Base-by-base conservation (phyloP, 2,797 vertebrate genomes). In the Pipistrellus pygmaeus region DNA sequence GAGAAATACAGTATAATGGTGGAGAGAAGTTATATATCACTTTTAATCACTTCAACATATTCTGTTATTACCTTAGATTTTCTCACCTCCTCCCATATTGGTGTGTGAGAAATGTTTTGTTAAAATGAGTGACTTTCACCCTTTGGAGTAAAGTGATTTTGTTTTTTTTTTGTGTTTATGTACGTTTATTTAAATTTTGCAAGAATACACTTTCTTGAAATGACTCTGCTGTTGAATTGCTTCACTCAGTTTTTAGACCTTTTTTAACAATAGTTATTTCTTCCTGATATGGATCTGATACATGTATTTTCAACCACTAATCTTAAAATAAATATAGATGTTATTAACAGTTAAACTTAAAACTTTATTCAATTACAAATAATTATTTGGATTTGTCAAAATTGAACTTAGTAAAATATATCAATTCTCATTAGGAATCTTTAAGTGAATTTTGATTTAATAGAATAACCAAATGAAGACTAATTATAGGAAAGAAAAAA, bases 401-500 rank as follows among this genome's bases (percentile, higher is more conserved):
- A 82, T 38, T 64, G 51, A 91, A 25, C 25, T 96, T 88, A 90
- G 41, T 77, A 71, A 57, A 69, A 84, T n/a, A 78, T 88, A 95
- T 87, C 14, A 96, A 90, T 96, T 86, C 9, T 85, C 66, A 73
- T 97, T 85, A 94, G 92, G 38, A 87, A 97, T 60, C 60, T 97
- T 95, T 62, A 97, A 95, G 75, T 96, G 75, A 96, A 95, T 97
- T 97, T 97, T 97, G 71, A 97, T 95, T 97, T 98, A 92, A 72
- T 38, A 94, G 46, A 97, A 96, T 72, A 96, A 96, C 44, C 78
- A 97, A 97, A 96, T 38, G n/a, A 95, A 96, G 8, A 93, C 84
- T 97, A 97, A 98, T 97, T 97, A 98, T 53, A 93, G 27, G 84
- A 9, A 97, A 44, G 91, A 93, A 46, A 75, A 69, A 88, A 8